Percentiles rank a stretch among this genome's conserved stretches.
phyloP scores from a whole-genome alignment of 2,797 vertebrate species.

The Neomorphus geoffroyi region DNA sequence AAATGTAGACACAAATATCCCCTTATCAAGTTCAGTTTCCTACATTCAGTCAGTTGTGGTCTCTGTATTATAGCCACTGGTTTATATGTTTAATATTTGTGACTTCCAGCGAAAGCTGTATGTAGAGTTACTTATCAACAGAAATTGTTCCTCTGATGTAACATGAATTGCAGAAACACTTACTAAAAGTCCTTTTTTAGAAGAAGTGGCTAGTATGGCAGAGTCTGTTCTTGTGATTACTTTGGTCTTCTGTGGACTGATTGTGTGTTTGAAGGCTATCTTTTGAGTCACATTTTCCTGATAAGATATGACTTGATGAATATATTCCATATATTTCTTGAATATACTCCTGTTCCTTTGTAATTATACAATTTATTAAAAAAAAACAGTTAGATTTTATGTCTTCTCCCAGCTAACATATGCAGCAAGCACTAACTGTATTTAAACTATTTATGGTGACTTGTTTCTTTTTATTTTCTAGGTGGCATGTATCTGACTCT shows the following conservation, averaged over 20 bases:
- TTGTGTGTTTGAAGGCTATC: background rate
- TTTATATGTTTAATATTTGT: background rate
- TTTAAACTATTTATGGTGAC: background rate
- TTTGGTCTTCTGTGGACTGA: background rate
- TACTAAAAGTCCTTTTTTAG: background rate
- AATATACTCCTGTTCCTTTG: background rate
- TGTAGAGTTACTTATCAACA: background rate
- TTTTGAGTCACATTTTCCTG: background rate
- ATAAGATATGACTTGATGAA: background rate
- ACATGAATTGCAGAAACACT: background rate
- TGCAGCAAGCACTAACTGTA: background rate
- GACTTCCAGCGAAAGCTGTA: background rate
- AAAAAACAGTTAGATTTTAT: background rate
- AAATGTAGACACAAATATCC: fast-evolving
- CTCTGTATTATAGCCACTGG: background rate
- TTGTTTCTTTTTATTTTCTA: background rate
- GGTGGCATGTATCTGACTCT: background rate
- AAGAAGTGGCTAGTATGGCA: fast-evolving
- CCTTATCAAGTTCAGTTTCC: background rate
- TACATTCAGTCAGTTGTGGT: background rate
- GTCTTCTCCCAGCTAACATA: background rate
- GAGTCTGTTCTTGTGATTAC: background rate
- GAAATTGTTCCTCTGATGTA: background rate
- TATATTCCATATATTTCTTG: background rate
- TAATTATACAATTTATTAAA: background rate